Conservation (phyloP, 2,888 invertebrate genomes). For the Cartodere bifasciata region DNA sequence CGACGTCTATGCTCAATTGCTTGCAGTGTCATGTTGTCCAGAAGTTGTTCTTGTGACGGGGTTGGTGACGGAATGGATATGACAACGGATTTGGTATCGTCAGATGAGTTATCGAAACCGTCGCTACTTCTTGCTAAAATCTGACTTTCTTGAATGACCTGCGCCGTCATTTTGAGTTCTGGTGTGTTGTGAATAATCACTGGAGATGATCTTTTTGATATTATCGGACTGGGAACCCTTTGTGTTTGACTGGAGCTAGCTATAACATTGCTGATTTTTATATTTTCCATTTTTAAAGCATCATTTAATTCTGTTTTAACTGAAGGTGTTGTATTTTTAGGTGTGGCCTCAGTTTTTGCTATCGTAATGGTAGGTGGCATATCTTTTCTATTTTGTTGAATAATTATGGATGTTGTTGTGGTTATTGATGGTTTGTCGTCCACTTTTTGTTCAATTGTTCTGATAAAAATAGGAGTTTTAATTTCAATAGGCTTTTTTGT, state of each 20-base stretch:
- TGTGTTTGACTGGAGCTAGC: constrained; percentile 35
- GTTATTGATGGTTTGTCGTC: too few relatives aligned
- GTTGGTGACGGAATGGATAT: constrained; percentile 55
- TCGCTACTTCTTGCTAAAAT: constrained; percentile 36
- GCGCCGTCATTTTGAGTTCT: constrained; percentile 34
- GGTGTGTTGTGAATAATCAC: constrained; percentile 30
- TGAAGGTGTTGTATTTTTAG: too few relatives aligned
- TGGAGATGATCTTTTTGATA: constrained; percentile 23
- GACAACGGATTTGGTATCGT: constrained; percentile 50
- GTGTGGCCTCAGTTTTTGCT: too few relatives aligned
- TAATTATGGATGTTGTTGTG: too few relatives aligned
- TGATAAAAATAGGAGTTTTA: constrained; percentile 17
- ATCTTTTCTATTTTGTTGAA: too few relatives aligned
- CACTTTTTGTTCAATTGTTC: constrained; percentile 10
- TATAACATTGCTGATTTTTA: constrained; percentile 28
- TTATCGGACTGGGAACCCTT: constrained; percentile 24
- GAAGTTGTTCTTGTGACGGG: constrained; percentile 49
- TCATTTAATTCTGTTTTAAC: constrained; percentile 6
- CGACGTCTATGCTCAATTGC: constrained; percentile 41
- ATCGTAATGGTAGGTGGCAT: too few relatives aligned
- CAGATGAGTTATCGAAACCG: constrained; percentile 43
- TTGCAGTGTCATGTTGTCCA: constrained; percentile 49
- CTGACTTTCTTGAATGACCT: constrained; percentile 31
- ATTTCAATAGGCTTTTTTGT: constrained; percentile 19
- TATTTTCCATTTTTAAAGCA: constrained; percentile 20